phyloP scores from a whole-genome alignment of 2,113 vertebrate species.

The Choloepus hoffmanni region DNA sequence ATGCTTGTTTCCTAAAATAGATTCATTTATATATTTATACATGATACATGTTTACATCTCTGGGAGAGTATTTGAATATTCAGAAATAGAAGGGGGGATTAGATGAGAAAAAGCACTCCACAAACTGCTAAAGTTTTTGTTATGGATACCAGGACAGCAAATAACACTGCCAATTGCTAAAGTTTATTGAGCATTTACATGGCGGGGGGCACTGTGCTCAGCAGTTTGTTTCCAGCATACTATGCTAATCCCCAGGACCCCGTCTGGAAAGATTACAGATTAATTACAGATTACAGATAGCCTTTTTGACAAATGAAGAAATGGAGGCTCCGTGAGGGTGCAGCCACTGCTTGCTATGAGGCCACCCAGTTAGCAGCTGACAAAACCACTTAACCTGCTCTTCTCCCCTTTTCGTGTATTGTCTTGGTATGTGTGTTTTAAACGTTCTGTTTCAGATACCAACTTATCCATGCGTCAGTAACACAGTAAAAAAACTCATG shows the following conservation, averaged over 20 bases:
- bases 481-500: not conserved
- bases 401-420: not conserved
- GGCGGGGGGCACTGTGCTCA: not conserved
- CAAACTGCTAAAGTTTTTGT: not conserved
- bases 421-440: not conserved
- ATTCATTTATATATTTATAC: conserved; percentile 13
- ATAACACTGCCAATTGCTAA: not conserved
- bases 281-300: not conserved
- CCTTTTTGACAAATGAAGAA: not conserved
- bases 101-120: conserved; percentile 32
- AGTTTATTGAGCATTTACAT: not conserved
- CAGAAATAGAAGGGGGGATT: conserved; percentile 3
- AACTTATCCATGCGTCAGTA: not conserved
- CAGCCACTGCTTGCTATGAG: not conserved
- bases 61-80: conserved; percentile 37
- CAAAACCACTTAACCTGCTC: not conserved
- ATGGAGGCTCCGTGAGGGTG: not conserved
- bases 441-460: conserved; percentile 1
- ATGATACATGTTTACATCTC: conserved; percentile 12
- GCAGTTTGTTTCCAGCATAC: not conserved
- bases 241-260: not conserved
- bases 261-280: not conserved
- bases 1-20: conserved; percentile 31
- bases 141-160: not conserved
- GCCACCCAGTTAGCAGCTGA: not conserved